These are phyloP conservation scores for Hassar affinis DNA, from an alignment of 2,113 vertebrate genomes.

Conservation along the genomic window DNA sequence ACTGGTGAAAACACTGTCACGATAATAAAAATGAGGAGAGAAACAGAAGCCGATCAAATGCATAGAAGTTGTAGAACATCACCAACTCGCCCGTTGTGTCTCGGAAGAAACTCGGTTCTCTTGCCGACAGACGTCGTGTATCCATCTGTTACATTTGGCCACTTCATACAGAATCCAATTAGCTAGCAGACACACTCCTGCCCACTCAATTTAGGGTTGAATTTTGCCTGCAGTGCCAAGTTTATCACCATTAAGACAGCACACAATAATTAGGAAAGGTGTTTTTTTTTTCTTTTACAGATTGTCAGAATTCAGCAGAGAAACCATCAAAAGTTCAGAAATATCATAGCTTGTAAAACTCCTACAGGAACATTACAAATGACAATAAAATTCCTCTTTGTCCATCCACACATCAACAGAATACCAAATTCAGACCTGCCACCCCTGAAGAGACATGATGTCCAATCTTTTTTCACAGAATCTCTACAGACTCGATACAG, in stretches of 20 bases:
- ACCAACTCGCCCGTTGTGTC: background rate
- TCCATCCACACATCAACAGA: background rate
- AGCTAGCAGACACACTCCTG: background rate
- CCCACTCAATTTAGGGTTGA: conserved; percentile 21
- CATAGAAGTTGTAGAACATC: conserved; percentile 10
- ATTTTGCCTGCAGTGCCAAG: background rate
- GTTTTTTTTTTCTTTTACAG: conserved; percentile 38
- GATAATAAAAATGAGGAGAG: background rate
- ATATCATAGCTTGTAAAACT: background rate
- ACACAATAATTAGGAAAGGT: background rate
- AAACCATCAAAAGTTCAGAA: background rate
- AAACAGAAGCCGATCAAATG: conserved; percentile 3
- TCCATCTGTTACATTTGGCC: conserved; percentile 10
- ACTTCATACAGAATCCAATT: background rate
- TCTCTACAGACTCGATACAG: background rate
- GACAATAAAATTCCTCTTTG: background rate
- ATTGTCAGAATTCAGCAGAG: conserved; percentile 30
- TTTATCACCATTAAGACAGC: conserved; percentile 23
- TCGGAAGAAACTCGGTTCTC: background rate
- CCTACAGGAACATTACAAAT: background rate
- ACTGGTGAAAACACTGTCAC: conserved; percentile 8
- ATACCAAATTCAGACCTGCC: background rate
- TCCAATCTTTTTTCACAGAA: background rate
- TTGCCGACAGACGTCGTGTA: background rate
- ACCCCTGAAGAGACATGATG: background rate